These are phyloP conservation scores for Umimayanthus chanpuru DNA, from an alignment of 92 coral and sea anemone genomes.

Conservation along the genomic window DNA sequence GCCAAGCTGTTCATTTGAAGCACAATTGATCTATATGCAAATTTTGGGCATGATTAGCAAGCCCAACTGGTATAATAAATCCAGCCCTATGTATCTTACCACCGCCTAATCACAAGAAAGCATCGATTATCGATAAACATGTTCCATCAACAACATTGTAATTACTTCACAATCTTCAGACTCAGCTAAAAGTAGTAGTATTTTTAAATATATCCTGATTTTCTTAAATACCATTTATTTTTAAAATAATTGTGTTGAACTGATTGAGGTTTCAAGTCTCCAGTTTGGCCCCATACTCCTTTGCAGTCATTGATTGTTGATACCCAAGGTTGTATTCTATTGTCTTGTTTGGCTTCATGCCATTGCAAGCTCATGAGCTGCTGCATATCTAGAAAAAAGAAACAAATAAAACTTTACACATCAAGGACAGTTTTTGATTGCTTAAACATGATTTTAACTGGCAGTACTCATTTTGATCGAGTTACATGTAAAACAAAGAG, in stretches of 20 bases:
- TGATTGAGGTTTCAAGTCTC: background rate
- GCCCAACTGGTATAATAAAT: too few relatives aligned
- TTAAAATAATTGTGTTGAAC: background rate
- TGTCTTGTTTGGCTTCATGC: conserved; percentile 38
- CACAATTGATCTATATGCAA: too few relatives aligned
- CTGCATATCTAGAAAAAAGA: conserved; percentile 82
- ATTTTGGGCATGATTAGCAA: too few relatives aligned
- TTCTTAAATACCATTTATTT: background rate
- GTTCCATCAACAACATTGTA: background rate
- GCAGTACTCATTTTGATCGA: too few relatives aligned
- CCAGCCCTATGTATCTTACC: too few relatives aligned
- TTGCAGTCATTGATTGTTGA: background rate
- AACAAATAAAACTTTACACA: background rate
- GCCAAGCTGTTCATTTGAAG: too few relatives aligned
- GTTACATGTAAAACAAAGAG: too few relatives aligned
- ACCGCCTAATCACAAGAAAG: too few relatives aligned
- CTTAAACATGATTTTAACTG: too few relatives aligned
- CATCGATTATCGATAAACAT: too few relatives aligned
- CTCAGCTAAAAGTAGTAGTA: background rate
- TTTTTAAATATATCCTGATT: background rate
- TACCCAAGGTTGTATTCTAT: background rate
- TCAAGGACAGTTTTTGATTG: too few relatives aligned
- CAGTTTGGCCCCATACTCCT: background rate
- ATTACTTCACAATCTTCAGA: background rate
- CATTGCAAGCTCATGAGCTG: conserved; percentile 94